Percentiles rank a stretch among this genome's conserved stretches.
These are phyloP conservation scores for Percopsis transmontana DNA, from an alignment of 2,113 vertebrate genomes.

Conservation along the genomic window DNA sequence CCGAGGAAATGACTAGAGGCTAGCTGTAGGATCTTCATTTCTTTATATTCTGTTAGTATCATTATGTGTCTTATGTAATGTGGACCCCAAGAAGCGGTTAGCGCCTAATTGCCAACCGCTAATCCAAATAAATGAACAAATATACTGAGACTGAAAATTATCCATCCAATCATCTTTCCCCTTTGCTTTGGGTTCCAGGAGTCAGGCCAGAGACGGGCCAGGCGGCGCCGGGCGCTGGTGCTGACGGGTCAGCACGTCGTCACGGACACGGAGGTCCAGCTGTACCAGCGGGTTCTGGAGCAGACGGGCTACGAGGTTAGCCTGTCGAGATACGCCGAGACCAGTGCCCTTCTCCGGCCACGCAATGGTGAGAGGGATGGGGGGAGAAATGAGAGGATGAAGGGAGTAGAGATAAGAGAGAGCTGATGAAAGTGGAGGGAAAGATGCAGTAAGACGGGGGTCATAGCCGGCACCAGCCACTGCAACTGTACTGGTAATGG, in stretches of 20 bases:
- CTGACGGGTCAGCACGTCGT: slow-evolving; percentile 70
- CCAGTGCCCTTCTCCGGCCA: slow-evolving; percentile 47
- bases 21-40: too few species aligned
- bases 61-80: too few species aligned
- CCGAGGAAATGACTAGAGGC: too few species aligned
- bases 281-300: slow-evolving; percentile 80
- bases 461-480: too few species aligned
- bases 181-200: slow-evolving; percentile 66
- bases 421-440: not conserved
- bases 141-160: too few species aligned
- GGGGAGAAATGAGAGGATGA: too few species aligned
- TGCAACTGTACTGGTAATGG: too few species aligned
- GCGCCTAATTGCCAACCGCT: too few species aligned
- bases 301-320: slow-evolving; percentile 79
- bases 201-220: slow-evolving; percentile 15
- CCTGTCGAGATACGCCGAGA: slow-evolving; percentile 70
- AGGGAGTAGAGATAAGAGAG: not conserved
- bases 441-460: not conserved
- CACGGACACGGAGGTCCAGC: slow-evolving; percentile 70
- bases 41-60: too few species aligned
- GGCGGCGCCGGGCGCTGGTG: slow-evolving; percentile 66
- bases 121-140: too few species aligned
- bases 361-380: slow-evolving; percentile 34
- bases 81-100: too few species aligned
- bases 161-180: not conserved